These are phyloP conservation scores for Epinotia nisella DNA, from an alignment of 2,888 invertebrate species.

Conservation along the genomic window DNA sequence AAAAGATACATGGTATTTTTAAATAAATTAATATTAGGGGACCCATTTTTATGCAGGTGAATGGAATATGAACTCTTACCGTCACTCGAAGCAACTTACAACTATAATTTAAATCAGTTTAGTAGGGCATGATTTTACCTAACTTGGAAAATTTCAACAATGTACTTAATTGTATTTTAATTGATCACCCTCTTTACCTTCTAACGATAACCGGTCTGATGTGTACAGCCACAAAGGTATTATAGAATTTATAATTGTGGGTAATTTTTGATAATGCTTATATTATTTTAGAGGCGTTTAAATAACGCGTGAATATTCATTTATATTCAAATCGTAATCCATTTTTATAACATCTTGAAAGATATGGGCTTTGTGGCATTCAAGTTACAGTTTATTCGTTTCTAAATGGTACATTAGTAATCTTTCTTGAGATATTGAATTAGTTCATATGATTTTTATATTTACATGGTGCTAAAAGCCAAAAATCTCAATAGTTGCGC, in stretches of 20 bases:
- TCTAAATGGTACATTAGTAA: too few relatives aligned
- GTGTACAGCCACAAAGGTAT: neutral
- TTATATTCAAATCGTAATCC: neutral
- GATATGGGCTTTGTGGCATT: too few relatives aligned
- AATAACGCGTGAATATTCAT: neutral
- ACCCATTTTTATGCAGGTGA: too few relatives aligned
- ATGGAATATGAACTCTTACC: neutral
- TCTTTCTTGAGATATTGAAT: too few relatives aligned
- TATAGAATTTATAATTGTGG: neutral
- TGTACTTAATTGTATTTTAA: conserved; percentile 10
- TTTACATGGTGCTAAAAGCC: too few relatives aligned
- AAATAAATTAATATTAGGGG: too few relatives aligned
- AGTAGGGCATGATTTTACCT: neutral
- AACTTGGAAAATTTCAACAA: conserved; percentile 12
- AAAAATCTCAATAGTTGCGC: too few relatives aligned
- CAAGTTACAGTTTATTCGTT: too few relatives aligned
- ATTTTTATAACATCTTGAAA: neutral
- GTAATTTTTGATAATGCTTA: neutral
- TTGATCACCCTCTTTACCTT: neutral
- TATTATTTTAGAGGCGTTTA: neutral
- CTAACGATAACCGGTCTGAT: neutral
- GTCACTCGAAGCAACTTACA: neutral
- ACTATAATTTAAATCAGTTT: conserved; percentile 5
- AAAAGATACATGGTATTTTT: neutral
- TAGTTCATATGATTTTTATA: too few relatives aligned